A percentile compares a stretch with the other conserved stretches of the same genome.
These are phyloP conservation scores for Anguilla marmorata DNA, from an alignment of 2,797 vertebrate species.

Conservation along the genomic window DNA sequence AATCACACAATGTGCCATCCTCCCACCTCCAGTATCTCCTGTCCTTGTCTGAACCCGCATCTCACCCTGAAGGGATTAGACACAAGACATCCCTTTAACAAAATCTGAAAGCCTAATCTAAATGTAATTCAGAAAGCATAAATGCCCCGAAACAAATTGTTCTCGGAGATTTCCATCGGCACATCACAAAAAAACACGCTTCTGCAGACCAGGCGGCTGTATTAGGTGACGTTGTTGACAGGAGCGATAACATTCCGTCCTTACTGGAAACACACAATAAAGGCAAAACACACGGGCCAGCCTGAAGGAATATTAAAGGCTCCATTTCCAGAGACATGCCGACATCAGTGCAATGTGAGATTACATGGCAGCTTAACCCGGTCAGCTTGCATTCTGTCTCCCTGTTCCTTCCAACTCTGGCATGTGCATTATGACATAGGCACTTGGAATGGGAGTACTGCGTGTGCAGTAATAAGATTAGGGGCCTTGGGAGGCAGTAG, in stretches of 20 bases:
- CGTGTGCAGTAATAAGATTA: neutral
- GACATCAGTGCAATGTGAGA: neutral
- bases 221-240: neutral
- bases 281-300: neutral
- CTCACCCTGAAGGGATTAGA: constrained; percentile 26
- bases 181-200: neutral
- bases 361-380: neutral
- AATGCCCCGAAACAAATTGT: neutral
- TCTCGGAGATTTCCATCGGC: neutral
- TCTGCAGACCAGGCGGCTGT: neutral
- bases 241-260: neutral
- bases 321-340: neutral
- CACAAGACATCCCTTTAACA: neutral
- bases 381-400: neutral
- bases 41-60: neutral
- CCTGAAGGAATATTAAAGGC: neutral
- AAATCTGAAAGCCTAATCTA: constrained; percentile 7
- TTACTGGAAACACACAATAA: neutral
- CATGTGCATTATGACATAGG: neutral
- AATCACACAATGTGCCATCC: neutral
- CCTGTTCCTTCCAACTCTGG: neutral
- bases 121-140: neutral
- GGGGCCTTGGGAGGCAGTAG: neutral
- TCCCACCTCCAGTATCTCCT: neutral
- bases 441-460: neutral